Percentiles rank a stretch among this genome's conserved stretches.
Evolutionary conservation across 2,113 vertebrate genomes (phyloP).

Genomic region (Oryzias curvinotus): DNA sequence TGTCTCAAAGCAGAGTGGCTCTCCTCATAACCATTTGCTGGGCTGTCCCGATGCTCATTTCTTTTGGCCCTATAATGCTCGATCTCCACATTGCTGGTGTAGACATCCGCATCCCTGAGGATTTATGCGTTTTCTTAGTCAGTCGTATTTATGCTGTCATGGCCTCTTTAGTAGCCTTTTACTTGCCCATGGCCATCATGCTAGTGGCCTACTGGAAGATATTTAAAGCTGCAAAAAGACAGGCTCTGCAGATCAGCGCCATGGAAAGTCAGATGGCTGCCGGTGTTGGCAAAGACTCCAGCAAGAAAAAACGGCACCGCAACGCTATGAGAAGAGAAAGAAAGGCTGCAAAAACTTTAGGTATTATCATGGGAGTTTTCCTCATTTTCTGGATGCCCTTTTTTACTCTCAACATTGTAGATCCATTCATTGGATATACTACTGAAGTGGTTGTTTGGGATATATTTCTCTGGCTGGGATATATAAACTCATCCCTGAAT

Average conservation of each 20-base stretch:
- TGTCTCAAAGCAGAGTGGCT: constrained; percentile 68
- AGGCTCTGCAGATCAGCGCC: constrained; percentile 78
- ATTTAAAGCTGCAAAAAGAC: constrained; percentile 77
- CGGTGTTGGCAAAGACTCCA: constrained; percentile 67
- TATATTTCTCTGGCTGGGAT: constrained; percentile 80
- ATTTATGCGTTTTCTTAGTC: constrained; percentile 75
- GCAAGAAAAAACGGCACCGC: constrained; percentile 73
- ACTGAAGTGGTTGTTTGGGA: constrained; percentile 76
- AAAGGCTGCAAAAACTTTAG: constrained; percentile 82
- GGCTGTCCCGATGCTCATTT: constrained; percentile 77
- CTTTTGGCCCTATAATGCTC: constrained; percentile 79
- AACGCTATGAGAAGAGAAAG: constrained; percentile 73
- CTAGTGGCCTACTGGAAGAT: constrained; percentile 82
- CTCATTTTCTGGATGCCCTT: constrained; percentile 82
- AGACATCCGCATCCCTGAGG: constrained; percentile 59
- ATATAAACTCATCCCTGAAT: constrained; percentile 81
- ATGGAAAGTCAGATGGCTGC: constrained; percentile 77
- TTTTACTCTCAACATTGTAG: constrained; percentile 80
- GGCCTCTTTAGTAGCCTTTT: constrained; percentile 81
- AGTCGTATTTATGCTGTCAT: constrained; percentile 76
- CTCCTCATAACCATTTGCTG: constrained; percentile 75
- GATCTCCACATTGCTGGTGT: constrained; percentile 70
- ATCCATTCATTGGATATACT: constrained; percentile 77
- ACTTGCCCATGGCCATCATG: constrained; percentile 79
- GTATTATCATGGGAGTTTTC: constrained; percentile 82